These are phyloP conservation scores for Coptodon bakossiorum DNA, from an alignment of 2,113 vertebrate species.

Conservation along the genomic window DNA sequence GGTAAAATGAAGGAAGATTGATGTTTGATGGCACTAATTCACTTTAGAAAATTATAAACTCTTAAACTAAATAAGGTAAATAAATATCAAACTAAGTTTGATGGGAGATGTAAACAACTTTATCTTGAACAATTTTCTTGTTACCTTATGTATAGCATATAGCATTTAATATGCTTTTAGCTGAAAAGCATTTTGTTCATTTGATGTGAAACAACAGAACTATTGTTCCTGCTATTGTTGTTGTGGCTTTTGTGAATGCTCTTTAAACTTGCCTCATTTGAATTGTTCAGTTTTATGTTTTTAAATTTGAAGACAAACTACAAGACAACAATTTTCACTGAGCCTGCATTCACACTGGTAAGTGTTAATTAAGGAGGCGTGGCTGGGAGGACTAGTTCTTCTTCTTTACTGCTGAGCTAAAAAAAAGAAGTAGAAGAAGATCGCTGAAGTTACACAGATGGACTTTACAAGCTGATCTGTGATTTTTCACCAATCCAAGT, in stretches of 20 bases:
- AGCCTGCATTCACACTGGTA: not conserved
- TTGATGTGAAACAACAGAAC: not conserved
- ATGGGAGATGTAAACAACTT: not conserved
- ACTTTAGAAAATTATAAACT: not conserved
- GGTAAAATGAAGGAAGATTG: not conserved
- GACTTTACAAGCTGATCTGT: not conserved
- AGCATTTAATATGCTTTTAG: not conserved
- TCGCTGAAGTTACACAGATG: not conserved
- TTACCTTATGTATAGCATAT: not conserved
- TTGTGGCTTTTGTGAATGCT: not conserved
- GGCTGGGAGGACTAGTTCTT: not conserved
- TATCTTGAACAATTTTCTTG: not conserved
- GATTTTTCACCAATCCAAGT: not conserved
- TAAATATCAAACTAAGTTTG: not conserved
- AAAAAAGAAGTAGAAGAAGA: no score
- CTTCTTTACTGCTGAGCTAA: not conserved
- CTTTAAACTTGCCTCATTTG: not conserved
- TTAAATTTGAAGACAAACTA: not conserved
- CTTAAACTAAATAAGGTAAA: not conserved
- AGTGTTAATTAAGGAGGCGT: not conserved
- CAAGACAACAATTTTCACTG: not conserved
- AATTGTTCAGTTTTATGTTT: not conserved
- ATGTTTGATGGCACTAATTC: not conserved
- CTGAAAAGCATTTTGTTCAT: not conserved
- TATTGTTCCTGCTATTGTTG: not conserved